phyloP scores from a whole-genome alignment of 2,797 vertebrate species.

The Pelobates cultripes region DNA sequence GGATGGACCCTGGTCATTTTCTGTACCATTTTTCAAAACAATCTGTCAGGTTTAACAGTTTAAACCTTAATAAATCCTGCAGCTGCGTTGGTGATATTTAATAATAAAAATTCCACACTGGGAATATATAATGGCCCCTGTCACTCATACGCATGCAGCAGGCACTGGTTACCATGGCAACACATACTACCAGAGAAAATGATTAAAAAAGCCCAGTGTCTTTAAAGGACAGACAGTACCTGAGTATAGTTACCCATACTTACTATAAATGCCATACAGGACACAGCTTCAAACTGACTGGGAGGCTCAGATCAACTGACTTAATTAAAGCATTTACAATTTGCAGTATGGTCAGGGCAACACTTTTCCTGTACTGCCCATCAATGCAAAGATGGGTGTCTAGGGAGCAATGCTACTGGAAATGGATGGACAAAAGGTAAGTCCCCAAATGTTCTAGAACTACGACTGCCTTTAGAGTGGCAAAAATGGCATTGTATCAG shows the following conservation, averaged over 20 bases:
- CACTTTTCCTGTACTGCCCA: too few species aligned
- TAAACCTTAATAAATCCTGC: constrained; percentile 18
- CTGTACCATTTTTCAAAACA: background rate
- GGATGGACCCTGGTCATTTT: too few species aligned
- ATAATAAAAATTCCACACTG: constrained; percentile 33
- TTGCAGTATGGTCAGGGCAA: too few species aligned
- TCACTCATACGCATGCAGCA: constrained; percentile 29
- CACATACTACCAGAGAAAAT: constrained; percentile 20
- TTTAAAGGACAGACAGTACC: constrained; percentile 30
- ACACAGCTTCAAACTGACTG: too few species aligned
- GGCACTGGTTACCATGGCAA: constrained; percentile 43
- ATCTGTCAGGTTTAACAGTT: constrained; percentile 17
- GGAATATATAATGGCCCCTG: constrained; percentile 48
- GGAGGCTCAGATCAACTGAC: too few species aligned
- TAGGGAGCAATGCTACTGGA: too few species aligned
- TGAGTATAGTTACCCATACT: background rate
- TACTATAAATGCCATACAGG: background rate
- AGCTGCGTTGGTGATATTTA: constrained; percentile 16
- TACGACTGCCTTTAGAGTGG: too few species aligned
- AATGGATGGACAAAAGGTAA: too few species aligned
- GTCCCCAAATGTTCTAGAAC: too few species aligned
- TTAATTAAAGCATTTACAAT: too few species aligned
- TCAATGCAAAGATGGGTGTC: too few species aligned
- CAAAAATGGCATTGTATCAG: too few species aligned
- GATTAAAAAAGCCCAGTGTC: constrained; percentile 26